These are phyloP conservation scores for Cinclus mexicanus DNA, from an alignment of 2,113 vertebrate genomes.

Conservation along the genomic window DNA sequence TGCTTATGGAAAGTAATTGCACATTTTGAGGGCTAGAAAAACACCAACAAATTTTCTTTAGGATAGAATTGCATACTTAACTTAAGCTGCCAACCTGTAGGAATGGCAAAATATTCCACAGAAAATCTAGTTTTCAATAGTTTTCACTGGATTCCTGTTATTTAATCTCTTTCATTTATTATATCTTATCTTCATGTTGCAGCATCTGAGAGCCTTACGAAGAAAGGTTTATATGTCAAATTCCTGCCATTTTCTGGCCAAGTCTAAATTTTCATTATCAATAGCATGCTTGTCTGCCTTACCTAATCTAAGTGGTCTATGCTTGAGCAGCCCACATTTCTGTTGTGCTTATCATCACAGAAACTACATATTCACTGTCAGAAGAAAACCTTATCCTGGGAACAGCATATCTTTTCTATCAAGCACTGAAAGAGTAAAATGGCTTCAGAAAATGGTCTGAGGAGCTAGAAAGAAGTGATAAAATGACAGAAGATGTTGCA, in stretches of 20 bases:
- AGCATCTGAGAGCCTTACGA: not conserved
- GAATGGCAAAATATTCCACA: not conserved
- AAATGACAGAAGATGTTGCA: not conserved
- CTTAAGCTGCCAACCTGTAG: not conserved
- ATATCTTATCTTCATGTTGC: not conserved
- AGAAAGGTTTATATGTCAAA: not conserved
- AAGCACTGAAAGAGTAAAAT: not conserved
- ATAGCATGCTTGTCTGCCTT: not conserved
- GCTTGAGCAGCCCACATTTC: not conserved
- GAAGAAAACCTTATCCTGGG: not conserved
- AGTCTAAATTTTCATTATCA: not conserved
- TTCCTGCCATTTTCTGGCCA: not conserved
- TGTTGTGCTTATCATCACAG: not conserved
- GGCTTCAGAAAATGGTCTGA: not conserved
- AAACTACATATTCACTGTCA: not conserved
- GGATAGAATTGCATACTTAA: not conserved
- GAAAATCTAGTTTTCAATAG: not conserved
- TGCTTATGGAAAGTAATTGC: not conserved
- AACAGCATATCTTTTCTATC: not conserved
- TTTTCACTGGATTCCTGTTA: not conserved
- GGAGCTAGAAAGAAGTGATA: not conserved
- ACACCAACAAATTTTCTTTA: not conserved
- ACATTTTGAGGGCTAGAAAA: not conserved
- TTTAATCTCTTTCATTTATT: not conserved
- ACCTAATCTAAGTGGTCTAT: not conserved